Percentiles rank a stretch among this genome's conserved stretches.
Conservation (phyloP, 2,888 invertebrate genomes). For the Xanthorhoe designata region DNA sequence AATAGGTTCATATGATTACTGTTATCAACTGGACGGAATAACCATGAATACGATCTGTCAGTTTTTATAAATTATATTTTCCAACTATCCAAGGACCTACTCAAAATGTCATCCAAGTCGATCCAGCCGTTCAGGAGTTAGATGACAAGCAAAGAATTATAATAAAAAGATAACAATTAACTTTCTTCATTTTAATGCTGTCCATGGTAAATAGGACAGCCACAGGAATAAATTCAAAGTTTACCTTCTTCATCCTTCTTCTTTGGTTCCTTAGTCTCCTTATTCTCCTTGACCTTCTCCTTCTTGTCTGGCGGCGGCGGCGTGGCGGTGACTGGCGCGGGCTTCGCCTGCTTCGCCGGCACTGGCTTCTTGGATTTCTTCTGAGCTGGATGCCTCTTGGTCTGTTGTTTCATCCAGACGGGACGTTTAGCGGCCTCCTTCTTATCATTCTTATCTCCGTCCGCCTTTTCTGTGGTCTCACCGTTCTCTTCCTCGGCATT, state of each 20-base stretch:
- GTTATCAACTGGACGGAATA: no score
- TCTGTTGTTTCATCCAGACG: slow-evolving; percentile 61
- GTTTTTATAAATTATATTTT: no score
- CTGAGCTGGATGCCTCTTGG: slow-evolving; percentile 64
- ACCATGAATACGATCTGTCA: no score
- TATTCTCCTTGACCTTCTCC: slow-evolving; percentile 69
- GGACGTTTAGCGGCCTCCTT: slow-evolving; percentile 88
- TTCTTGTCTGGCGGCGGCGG: slow-evolving; percentile 63
- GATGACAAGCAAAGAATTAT: neutral
- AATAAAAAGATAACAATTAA: no score
- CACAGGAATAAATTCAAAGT: no score
- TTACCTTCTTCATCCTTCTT: slow-evolving; percentile 67
- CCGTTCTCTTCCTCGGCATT: slow-evolving; percentile 85
- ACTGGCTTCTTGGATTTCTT: slow-evolving; percentile 63
- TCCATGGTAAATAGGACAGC: no score
- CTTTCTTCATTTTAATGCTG: no score
- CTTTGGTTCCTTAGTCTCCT: slow-evolving; percentile 77
- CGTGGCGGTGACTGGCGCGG: slow-evolving; percentile 49
- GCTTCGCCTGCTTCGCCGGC: slow-evolving; percentile 58
- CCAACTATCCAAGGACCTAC: no score
- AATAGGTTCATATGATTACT: no score
- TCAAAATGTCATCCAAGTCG: no score
- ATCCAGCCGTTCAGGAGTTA: neutral
- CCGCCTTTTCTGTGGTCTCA: slow-evolving; percentile 71
- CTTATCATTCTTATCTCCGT: slow-evolving; percentile 79